Evolutionary conservation across 2,113 vertebrate species (phyloP).

Genomic region (Petroica traversi): DNA sequence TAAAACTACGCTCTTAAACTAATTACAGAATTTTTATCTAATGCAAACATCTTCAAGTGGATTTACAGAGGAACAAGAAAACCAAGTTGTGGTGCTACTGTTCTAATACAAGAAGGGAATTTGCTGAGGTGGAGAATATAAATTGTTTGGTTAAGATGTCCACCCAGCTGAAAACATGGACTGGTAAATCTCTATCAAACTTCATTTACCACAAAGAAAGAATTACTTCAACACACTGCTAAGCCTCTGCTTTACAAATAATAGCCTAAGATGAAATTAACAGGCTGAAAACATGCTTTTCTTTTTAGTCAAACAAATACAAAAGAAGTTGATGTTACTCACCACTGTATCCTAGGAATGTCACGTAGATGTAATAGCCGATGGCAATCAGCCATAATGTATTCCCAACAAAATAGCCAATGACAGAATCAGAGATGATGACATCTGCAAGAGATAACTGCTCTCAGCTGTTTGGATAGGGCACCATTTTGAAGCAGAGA

Average conservation of each 20-base stretch:
- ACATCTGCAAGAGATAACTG: conserved; percentile 80
- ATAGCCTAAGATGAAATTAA: neutral
- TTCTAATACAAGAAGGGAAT: neutral
- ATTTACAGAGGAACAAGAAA: neutral
- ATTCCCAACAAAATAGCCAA: conserved; percentile 86
- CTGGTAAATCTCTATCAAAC: neutral
- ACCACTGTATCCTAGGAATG: conserved; percentile 97
- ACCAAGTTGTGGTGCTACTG: neutral
- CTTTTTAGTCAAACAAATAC: neutral
- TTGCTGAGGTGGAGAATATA: neutral
- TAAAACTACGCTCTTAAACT: neutral
- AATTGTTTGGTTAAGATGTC: neutral
- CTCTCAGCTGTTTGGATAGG: neutral
- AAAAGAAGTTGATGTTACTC: conserved; percentile 36
- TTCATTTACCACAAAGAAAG: neutral
- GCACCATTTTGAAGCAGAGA: neutral
- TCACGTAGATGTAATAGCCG: conserved; percentile 95
- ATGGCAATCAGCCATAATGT: conserved; percentile 93
- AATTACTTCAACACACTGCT: neutral
- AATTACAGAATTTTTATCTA: neutral
- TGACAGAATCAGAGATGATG: conserved; percentile 82
- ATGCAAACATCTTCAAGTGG: neutral
- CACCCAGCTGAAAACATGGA: neutral
- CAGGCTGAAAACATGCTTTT: neutral
- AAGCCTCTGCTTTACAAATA: neutral